phyloP scores from a whole-genome alignment of 92 coral and sea anemone species.

The Actinostola sp. region DNA sequence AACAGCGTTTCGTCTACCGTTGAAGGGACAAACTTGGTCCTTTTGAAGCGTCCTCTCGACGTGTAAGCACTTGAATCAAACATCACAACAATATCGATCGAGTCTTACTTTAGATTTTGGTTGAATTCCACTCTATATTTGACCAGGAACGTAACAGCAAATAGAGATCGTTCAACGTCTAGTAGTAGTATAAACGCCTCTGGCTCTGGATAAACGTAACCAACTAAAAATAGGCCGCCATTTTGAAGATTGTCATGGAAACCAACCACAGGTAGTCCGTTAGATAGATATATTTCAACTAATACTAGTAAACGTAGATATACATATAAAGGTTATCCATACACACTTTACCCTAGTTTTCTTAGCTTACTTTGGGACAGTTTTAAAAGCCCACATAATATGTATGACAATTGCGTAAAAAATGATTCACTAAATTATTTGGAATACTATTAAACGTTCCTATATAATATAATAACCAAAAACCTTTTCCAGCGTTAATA shows the following conservation, averaged over 20 bases:
- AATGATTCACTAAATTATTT: no score
- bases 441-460: no score
- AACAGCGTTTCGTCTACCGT: constrained; percentile 86
- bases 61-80: constrained; percentile 27
- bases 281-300: no score
- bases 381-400: neutral
- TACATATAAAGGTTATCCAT: no score
- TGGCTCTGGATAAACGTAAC: no score
- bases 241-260: constrained; percentile 25
- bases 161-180: no score
- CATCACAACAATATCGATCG: neutral
- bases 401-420: neutral
- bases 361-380: neutral
- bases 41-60: constrained; percentile 30
- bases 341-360: neutral
- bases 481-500: no score
- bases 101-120: neutral
- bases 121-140: neutral
- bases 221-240: constrained; percentile 3
- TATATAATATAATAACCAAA: no score
- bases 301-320: no score
- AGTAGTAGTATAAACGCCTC: no score
- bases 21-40: constrained; percentile 65
- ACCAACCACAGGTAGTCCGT: constrained; percentile 9
- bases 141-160: no score